Conservation (phyloP, 2,797 vertebrate genomes). For the Atherinosoma microstoma region DNA sequence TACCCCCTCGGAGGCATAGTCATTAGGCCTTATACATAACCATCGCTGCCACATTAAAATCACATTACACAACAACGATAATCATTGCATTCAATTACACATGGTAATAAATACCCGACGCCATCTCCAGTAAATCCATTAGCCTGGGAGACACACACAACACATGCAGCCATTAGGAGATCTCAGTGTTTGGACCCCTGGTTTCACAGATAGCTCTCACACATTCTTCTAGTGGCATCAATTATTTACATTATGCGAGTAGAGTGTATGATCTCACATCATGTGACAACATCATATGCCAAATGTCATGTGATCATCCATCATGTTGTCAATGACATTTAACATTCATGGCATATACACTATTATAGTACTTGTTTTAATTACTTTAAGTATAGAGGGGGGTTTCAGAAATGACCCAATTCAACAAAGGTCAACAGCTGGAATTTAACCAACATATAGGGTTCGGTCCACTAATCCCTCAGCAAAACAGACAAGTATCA, state of each 20-base stretch:
- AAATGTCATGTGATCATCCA: background rate
- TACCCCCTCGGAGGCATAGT: conserved; percentile 84
- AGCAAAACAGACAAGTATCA: conserved; percentile 56
- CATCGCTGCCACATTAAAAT: conserved; percentile 88
- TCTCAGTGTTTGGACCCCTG: conserved; percentile 56
- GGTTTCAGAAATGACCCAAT: conserved; percentile 32
- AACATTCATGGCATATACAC: conserved; percentile 38
- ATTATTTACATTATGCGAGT: conserved; percentile 53
- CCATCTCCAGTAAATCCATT: conserved; percentile 88
- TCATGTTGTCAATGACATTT: conserved; percentile 51
- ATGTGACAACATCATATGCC: background rate
- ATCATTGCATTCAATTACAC: conserved; percentile 90
- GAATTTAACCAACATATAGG: conserved; percentile 38
- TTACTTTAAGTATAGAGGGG: conserved; percentile 17
- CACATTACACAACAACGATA: conserved; percentile 89
- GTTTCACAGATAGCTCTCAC: conserved; percentile 42
- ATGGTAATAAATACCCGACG: conserved; percentile 86
- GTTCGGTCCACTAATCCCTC: conserved; percentile 43
- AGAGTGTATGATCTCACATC: conserved; percentile 19
- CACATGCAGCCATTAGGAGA: conserved; percentile 51
- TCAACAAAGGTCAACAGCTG: conserved; percentile 62
- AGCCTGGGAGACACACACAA: conserved; percentile 74
- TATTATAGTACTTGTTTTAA: conserved; percentile 43
- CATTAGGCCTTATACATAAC: conserved; percentile 88
- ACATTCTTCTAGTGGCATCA: conserved; percentile 28